phyloP scores from a whole-genome alignment of 2,797 vertebrate genomes.

The Lagodon rhomboides region DNA sequence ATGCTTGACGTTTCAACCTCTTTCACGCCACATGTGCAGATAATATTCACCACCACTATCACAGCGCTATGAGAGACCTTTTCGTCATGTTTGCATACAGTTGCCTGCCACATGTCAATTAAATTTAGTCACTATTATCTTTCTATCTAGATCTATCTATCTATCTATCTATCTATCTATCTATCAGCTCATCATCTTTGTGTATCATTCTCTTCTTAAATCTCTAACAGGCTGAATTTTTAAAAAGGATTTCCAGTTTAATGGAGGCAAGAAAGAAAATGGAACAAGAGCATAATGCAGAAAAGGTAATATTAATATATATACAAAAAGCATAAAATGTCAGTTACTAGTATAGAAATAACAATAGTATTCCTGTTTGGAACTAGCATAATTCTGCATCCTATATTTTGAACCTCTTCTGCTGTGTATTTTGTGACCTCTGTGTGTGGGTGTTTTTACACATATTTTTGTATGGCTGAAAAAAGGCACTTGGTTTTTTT shows the following conservation, averaged over 20 bases:
- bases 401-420: constrained; percentile 8
- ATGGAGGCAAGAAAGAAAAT: constrained; percentile 73
- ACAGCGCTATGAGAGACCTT: constrained; percentile 13
- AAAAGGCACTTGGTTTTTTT: constrained; percentile 42
- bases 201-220: neutral
- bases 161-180: constrained; percentile 14
- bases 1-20: constrained; percentile 59
- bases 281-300: constrained; percentile 25
- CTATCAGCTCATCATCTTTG: neutral
- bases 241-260: constrained; percentile 82
- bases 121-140: neutral
- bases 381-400: neutral
- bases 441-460: constrained; percentile 4
- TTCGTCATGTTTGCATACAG: constrained; percentile 19
- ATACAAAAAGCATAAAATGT: neutral
- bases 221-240: constrained; percentile 82
- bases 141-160: constrained; percentile 2
- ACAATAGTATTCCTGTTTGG: neutral
- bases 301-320: constrained; percentile 69
- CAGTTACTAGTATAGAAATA: neutral
- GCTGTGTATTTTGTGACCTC: constrained; percentile 1
- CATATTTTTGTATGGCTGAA: constrained; percentile 19
- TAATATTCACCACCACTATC: constrained; percentile 44
- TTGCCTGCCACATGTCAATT: constrained; percentile 12
- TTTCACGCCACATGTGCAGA: constrained; percentile 39